Evolutionary conservation across 2,113 vertebrate genomes (phyloP), one percentile per base, ranked within the genome.

Genomic region (Ammodytes marinus): DNA sequence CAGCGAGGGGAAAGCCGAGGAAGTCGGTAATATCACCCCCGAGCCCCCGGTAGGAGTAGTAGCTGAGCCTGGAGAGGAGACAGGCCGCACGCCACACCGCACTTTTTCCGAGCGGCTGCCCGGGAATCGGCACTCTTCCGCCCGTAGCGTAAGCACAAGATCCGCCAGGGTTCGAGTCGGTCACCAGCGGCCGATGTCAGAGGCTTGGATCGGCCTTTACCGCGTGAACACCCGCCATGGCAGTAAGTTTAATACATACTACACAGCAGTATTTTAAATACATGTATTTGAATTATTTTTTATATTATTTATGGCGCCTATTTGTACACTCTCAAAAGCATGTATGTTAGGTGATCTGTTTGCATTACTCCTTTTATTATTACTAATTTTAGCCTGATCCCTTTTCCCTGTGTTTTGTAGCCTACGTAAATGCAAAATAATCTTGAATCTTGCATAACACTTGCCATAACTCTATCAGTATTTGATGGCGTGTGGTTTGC

Each of bases 161-260:
- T 92, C 95, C 47, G 89, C 91, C 68, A 88, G 95, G 69, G 88
- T 94, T 13, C 87, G 95, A 43, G 84, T 87, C 55, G 57, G 86
- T 4, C 92, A 94, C 82, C 89, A 93, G 70, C 92, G 95, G 74
- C 95, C 95, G 39, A 85, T 95, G 54, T 96, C 95, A 0, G 95
- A 96, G 81, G 95, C 95, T 53, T 96, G 95, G 95, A 92, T 96
- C 82, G 95, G 95, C 77, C 91, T 96, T 4, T 96, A 96, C 85
- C 90, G 95, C 27, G 94, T 96, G 2, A 95, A 92, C 90, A 95
- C 94, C 86, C 92, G 95, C 2, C 95, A 95, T 72, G 93, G 92
- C 83, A 94, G 95, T 96, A 92, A 89, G 95, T 92, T 11, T 42
- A 42, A 39, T 4, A 27, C 39, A 52, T 9, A 53, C 3, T 27